A percentile compares a stretch with the other conserved stretches of the same genome.
These are phyloP conservation scores for Steromphala cineraria DNA, from an alignment of 2,888 invertebrate genomes.

Conservation along the genomic window DNA sequence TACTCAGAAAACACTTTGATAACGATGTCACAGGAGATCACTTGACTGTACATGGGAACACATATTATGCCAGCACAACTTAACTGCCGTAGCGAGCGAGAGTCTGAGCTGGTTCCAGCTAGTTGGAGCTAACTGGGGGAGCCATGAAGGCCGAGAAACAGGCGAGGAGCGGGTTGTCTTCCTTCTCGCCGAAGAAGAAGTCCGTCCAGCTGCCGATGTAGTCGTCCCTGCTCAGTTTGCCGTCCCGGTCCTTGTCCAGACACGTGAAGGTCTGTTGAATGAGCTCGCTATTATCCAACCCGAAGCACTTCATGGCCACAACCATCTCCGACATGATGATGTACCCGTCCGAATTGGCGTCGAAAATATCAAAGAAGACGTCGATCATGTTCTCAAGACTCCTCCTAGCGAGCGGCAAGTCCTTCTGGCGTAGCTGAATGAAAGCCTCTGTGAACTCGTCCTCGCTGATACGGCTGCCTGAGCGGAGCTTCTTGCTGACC, in stretches of 20 bases:
- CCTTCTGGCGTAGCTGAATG: slow-evolving; percentile 44
- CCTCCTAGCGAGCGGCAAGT: slow-evolving; percentile 43
- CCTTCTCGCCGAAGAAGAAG: slow-evolving; percentile 58
- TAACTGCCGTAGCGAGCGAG: too few species aligned
- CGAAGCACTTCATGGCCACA: slow-evolving; percentile 56
- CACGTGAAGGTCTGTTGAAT: slow-evolving; percentile 53
- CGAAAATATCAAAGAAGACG: slow-evolving; percentile 56
- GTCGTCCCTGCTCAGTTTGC: slow-evolving; percentile 54
- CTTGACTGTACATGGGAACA: too few species aligned
- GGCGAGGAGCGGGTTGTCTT: slow-evolving; percentile 40
- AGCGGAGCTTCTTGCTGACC: slow-evolving; percentile 43
- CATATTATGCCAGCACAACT: too few species aligned
- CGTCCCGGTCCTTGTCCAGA: slow-evolving; percentile 56
- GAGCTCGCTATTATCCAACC: slow-evolving; percentile 45
- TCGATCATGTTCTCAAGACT: slow-evolving; percentile 53
- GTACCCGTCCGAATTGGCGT: slow-evolving; percentile 51
- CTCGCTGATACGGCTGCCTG: slow-evolving; percentile 48
- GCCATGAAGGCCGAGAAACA: slow-evolving; percentile 39
- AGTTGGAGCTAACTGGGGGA: background rate
- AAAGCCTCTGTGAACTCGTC: slow-evolving; percentile 54
- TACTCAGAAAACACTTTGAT: too few species aligned
- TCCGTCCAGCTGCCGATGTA: slow-evolving; percentile 64
- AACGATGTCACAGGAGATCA: too few species aligned
- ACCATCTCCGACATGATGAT: slow-evolving; percentile 49
- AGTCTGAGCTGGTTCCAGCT: too few species aligned